Conservation (phyloP, 2,797 vertebrate genomes). For the Alauda arvensis region DNA sequence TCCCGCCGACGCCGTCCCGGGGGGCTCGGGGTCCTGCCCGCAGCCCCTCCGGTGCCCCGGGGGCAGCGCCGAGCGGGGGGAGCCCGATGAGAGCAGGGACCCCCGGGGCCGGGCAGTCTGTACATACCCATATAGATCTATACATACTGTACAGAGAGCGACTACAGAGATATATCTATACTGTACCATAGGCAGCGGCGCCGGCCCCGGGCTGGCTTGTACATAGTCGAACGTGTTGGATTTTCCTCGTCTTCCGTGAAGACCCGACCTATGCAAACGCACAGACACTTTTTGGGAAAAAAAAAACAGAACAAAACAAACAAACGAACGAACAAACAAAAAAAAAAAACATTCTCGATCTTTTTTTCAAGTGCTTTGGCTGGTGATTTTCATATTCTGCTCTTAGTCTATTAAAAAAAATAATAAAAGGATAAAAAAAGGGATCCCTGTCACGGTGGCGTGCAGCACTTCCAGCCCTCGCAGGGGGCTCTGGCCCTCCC, state of each 20-base stretch:
- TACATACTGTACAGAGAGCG: slow-evolving; percentile 74
- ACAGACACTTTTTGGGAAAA: slow-evolving; percentile 79
- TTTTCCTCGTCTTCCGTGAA: slow-evolving; percentile 80
- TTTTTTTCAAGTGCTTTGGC: slow-evolving; percentile 78
- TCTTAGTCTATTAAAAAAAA: slow-evolving; percentile 72
- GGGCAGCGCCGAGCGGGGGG: background rate
- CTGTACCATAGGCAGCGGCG: slow-evolving; percentile 60
- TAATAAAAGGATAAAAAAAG: slow-evolving; percentile 61
- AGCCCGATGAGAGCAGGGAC: background rate
- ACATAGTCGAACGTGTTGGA: slow-evolving; percentile 61
- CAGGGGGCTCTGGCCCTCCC: background rate
- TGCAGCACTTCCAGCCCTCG: background rate
- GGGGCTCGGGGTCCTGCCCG: background rate
- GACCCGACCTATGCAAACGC: slow-evolving; percentile 81
- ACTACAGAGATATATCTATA: slow-evolving; percentile 48
- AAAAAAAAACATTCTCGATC: slow-evolving; percentile 19
- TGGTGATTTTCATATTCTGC: slow-evolving; percentile 81
- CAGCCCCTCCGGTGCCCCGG: background rate
- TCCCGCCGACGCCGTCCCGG: background rate
- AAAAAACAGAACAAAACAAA: slow-evolving; percentile 7
- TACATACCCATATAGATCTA: slow-evolving; percentile 72
- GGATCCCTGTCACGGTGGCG: background rate
- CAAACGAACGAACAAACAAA: background rate
- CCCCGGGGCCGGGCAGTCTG: slow-evolving; percentile 33
- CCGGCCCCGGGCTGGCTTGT: slow-evolving; percentile 17